Evolutionary conservation across 2,113 vertebrate species (phyloP), one percentile per base, ranked within the genome.

Genomic region (Equus przewalskii): DNA sequence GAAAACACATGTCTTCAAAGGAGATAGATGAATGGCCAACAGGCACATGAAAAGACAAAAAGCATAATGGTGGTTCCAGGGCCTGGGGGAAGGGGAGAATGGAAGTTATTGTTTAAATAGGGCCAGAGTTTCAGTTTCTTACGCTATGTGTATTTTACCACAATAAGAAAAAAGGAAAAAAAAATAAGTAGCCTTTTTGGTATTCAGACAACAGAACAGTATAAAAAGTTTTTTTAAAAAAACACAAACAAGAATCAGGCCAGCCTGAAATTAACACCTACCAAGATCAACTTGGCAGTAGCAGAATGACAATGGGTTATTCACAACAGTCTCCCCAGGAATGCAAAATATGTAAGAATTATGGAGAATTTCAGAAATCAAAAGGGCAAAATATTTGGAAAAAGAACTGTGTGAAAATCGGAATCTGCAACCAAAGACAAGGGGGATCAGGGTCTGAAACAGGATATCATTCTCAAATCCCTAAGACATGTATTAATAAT

Each of bases 251-350:
- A 94, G 21, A 78, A 79, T 79, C 81, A 93, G 62, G 89, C 60
- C 69, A 88, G 58, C 60, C 67, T 90, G 89, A 76, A 96, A 93
- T 78, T n/a, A 86, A 81, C 67, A 96, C 72, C 73, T 81, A 95
- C 73, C 30, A 75, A 83, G 33, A 67, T 21, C 46, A 70, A 65
- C 30, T 65, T 70, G 36, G 80, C 79, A 79, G 54, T 6, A 30
- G 49, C 75, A 93, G 56, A 89, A 89, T 60, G 67, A 97, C 62
- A 85, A 82, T 51, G 72, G 72, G 69, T 70, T 73, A 65, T 86
- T 96, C 84, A 70, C 64, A 54, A 73, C 28, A 91, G 83, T 60
- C 82, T 91, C 46, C 58, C 46, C 73, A 65, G 67, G 73, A 91
- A 91, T 69, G 49, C 26, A 73, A 92, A 91, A 83, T 65, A 97